Evolutionary conservation across 2,888 invertebrate species (phyloP).

Genomic region (Agrochola circellaris): DNA sequence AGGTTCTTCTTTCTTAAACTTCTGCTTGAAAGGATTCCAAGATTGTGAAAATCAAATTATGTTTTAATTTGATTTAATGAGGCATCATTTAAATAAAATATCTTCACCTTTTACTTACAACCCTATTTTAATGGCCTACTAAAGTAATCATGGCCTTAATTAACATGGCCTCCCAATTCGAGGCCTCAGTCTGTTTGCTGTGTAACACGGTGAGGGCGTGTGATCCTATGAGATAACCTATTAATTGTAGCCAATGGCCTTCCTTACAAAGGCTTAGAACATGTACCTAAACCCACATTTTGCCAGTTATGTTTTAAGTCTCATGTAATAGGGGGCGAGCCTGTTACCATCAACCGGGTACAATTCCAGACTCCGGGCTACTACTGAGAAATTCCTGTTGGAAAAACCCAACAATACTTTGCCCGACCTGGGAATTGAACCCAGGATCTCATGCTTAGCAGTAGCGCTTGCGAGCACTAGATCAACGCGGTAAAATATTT

Average conservation of each 20-base stretch:
- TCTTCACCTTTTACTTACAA: not conserved
- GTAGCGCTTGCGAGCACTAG: no score
- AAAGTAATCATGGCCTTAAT: conserved; percentile 1
- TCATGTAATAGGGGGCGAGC: no score
- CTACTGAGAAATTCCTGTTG: no score
- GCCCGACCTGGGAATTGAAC: no score
- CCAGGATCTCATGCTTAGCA: no score
- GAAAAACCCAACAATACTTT: no score
- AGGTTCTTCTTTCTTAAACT: not conserved
- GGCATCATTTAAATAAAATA: not conserved
- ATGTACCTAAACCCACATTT: not conserved
- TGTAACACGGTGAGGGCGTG: conserved; percentile 23
- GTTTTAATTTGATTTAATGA: not conserved
- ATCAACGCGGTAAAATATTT: no score
- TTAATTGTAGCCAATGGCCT: conserved; percentile 1
- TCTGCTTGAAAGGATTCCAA: not conserved
- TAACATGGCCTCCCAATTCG: conserved; percentile 7
- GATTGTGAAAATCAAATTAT: no score
- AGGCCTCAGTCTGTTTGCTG: not conserved
- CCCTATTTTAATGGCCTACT: conserved; percentile 9
- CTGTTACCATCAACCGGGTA: no score
- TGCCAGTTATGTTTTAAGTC: no score
- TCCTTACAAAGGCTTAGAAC: not conserved
- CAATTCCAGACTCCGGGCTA: no score
- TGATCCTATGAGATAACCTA: conserved; percentile 5